Conservation (phyloP, 2,888 invertebrate species). For the Ditylenchus weischeri region DNA sequence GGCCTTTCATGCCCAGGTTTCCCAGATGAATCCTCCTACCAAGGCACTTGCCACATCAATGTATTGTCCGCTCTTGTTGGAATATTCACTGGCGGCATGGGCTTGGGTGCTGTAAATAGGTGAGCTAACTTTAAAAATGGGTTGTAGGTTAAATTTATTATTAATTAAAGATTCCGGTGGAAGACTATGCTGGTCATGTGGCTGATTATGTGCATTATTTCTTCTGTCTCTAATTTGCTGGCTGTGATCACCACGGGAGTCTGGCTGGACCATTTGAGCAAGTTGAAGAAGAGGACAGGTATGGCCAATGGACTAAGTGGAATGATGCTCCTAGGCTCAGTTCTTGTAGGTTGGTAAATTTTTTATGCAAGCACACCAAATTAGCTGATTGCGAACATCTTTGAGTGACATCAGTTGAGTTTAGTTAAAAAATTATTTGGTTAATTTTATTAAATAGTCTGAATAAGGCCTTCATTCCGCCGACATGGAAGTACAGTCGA, state of each 20-base stretch:
- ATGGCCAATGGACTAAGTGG: slow-evolving; percentile 53
- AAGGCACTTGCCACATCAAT: slow-evolving; percentile 56
- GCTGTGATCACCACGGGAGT: slow-evolving; percentile 55
- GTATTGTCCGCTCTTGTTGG: slow-evolving; percentile 54
- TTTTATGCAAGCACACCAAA: too few relatives aligned
- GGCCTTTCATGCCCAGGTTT: slow-evolving; percentile 40
- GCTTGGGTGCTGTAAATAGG: slow-evolving; percentile 55
- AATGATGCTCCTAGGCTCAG: slow-evolving; percentile 53
- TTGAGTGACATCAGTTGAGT: too few relatives aligned
- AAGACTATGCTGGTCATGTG: slow-evolving; percentile 53
- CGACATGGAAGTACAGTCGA: too few relatives aligned
- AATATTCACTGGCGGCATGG: slow-evolving; percentile 52
- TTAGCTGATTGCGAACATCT: too few relatives aligned
- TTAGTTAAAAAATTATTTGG: too few relatives aligned
- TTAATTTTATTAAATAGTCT: too few relatives aligned
- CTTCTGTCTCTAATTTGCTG: slow-evolving; percentile 51
- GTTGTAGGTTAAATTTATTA: slow-evolving; percentile 6
- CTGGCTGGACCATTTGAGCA: slow-evolving; percentile 56
- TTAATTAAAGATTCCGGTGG: slow-evolving; percentile 45
- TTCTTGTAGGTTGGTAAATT: slow-evolving; percentile 41
- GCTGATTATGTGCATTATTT: slow-evolving; percentile 53
- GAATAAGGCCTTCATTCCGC: too few relatives aligned
- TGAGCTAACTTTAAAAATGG: slow-evolving; percentile 12
- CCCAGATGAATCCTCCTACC: slow-evolving; percentile 48
- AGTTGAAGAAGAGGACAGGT: slow-evolving; percentile 53